Conservation (phyloP, 2,113 vertebrate species). For the Poeciliopsis retropinna region DNA sequence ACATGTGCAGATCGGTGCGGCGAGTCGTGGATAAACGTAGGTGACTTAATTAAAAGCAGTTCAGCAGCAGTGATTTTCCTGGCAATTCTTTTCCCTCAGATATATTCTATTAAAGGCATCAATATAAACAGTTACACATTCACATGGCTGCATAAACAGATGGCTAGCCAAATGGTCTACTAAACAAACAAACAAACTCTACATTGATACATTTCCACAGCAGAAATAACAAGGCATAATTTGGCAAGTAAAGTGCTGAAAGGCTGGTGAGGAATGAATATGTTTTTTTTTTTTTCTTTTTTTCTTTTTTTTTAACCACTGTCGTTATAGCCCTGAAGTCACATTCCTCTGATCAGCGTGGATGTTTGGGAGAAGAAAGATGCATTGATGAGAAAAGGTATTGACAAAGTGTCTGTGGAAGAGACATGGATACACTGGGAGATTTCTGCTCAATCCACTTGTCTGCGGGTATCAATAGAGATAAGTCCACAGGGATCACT, state of each 20-base stretch:
- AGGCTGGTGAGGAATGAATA: constrained; percentile 6
- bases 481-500: constrained; percentile 43
- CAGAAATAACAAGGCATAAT: background rate
- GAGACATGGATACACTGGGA: constrained; percentile 33
- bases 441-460: constrained; percentile 58
- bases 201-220: background rate
- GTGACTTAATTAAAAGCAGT: too few species aligned
- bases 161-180: background rate
- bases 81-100: too few species aligned
- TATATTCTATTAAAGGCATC: too few species aligned
- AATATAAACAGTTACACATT: too few species aligned
- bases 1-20: too few species aligned
- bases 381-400: constrained; percentile 25
- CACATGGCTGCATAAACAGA: background rate
- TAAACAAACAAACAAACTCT: constrained; percentile 6
- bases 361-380: constrained; percentile 46
- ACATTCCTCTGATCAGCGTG: constrained; percentile 2
- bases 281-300: background rate
- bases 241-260: constrained; percentile 14
- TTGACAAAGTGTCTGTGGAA: constrained; percentile 57
- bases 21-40: too few species aligned
- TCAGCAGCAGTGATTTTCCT: too few species aligned
- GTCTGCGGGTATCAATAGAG: constrained; percentile 52
- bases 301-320: constrained; percentile 9
- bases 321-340: background rate